Conservation (phyloP, 2,888 invertebrate genomes). For the Smittia aterrima region DNA sequence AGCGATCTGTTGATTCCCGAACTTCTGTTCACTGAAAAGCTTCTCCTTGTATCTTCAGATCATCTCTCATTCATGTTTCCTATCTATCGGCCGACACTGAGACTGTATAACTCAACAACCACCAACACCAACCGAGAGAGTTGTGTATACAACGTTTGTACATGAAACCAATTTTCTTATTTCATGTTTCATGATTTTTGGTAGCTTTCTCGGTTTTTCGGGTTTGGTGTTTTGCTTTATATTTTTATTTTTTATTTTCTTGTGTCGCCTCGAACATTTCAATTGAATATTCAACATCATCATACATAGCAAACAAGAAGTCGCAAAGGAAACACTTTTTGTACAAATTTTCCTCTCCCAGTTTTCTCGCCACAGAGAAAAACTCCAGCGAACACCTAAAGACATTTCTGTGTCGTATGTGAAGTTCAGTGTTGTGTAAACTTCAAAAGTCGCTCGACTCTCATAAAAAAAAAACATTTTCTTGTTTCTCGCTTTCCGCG, state of each 20-base stretch:
- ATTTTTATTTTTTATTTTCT: background rate
- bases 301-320: constrained; percentile 19
- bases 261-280: background rate
- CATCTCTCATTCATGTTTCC: constrained; percentile 17
- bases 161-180: constrained; percentile 19
- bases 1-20: constrained; percentile 18
- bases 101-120: background rate
- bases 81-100: background rate
- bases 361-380: background rate
- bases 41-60: background rate
- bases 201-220: constrained; percentile 2
- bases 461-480: background rate
- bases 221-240: constrained; percentile 10
- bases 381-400: constrained; percentile 4
- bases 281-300: constrained; percentile 11
- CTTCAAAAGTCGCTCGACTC: constrained; percentile 16
- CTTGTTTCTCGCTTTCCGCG: background rate
- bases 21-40: background rate
- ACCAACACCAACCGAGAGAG: background rate
- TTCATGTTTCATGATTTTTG: constrained; percentile 23
- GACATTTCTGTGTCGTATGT: constrained; percentile 29
- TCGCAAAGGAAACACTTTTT: background rate
- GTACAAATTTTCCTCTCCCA: background rate
- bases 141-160: constrained; percentile 6
- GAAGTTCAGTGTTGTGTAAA: constrained; percentile 25